Evolutionary conservation across 1,140 invertebrate species (phyloP).

Genomic region (Sarcophaga bullata): DNA sequence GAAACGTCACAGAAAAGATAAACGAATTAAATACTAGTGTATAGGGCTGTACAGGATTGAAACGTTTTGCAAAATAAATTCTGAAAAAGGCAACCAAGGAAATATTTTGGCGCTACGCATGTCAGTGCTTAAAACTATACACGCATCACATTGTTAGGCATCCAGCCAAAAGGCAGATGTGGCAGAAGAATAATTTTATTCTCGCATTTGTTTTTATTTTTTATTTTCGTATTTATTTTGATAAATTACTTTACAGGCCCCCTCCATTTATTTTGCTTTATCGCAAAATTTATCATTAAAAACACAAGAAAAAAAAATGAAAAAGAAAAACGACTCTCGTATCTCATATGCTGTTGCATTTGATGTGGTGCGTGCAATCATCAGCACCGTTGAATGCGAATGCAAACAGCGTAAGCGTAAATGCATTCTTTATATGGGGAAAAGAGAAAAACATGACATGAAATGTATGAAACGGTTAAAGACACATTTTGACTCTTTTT

Average conservation of each 20-base stretch:
- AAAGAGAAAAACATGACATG: not conserved
- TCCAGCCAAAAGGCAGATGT: constrained; percentile 3
- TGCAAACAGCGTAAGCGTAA: not conserved
- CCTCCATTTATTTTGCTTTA: not conserved
- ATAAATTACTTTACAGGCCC: constrained; percentile 6
- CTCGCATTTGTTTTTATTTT: no score
- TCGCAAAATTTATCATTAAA: not conserved
- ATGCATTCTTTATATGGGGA: not conserved
- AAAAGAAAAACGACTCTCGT: no score
- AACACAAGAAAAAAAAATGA: not conserved
- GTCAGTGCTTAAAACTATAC: not conserved
- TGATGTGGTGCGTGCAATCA: constrained; percentile 14
- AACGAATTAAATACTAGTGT: not conserved
- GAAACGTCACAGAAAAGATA: not conserved
- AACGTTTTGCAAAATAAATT: not conserved
- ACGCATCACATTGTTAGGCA: no score
- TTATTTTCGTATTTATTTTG: not conserved
- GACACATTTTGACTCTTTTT: no score
- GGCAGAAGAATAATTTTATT: not conserved
- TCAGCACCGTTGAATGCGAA: not conserved
- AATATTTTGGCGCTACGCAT: constrained; percentile 7
- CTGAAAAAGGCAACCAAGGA: not conserved
- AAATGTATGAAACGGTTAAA: no score
- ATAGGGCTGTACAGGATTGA: not conserved
- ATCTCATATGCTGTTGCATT: not conserved